Percentiles rank a stretch among this genome's conserved stretches.
Evolutionary conservation across 2,113 vertebrate species (phyloP).

Genomic region (Clupea harengus): DNA sequence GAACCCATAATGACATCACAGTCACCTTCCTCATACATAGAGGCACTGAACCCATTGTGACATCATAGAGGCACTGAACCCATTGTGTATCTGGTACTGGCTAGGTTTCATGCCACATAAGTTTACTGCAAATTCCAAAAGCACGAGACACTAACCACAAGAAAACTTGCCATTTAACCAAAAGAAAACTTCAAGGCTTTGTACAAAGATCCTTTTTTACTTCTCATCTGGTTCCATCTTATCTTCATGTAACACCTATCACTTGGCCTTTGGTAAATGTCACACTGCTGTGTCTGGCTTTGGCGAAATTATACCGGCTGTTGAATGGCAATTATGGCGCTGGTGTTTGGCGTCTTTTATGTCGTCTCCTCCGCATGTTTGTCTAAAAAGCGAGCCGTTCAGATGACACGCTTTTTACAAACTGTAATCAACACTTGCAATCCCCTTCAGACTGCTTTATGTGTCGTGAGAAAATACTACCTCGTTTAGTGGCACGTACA

Average conservation of each 20-base stretch:
- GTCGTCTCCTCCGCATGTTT: neutral
- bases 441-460: neutral
- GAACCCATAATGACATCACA: no score
- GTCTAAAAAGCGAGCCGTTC: neutral
- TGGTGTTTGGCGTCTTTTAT: neutral
- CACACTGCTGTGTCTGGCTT: neutral
- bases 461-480: neutral
- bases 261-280: slow-evolving; percentile 13
- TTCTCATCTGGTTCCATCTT: neutral
- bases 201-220: neutral
- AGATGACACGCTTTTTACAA: neutral
- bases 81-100: neutral
- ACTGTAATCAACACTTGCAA: neutral
- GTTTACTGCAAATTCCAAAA: neutral
- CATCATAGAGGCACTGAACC: neutral
- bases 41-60: no score
- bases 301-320: neutral
- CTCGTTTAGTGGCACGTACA: neutral
- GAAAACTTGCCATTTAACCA: neutral
- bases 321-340: neutral
- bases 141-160: neutral
- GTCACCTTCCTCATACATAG: no score
- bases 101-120: neutral
- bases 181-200: neutral
- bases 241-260: slow-evolving; percentile 2